Percentiles rank a stretch among this genome's conserved stretches.
phyloP scores from a whole-genome alignment of 2,888 invertebrate species.

The Lepeophtheirus nordmannii region DNA sequence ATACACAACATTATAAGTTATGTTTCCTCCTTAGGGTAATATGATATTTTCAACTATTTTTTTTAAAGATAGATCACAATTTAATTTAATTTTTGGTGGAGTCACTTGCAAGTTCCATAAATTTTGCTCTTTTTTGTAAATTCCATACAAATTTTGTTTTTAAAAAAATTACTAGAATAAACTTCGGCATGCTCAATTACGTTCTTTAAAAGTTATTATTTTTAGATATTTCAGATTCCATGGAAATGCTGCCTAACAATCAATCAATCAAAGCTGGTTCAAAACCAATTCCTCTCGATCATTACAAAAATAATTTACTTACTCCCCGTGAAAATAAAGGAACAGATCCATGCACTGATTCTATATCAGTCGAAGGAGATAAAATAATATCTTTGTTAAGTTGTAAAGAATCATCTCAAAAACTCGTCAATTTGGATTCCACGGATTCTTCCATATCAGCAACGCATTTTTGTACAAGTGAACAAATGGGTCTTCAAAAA shows the following conservation, averaged over 20 bases:
- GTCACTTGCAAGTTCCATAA: too few relatives aligned
- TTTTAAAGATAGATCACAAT: too few relatives aligned
- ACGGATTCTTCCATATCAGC: constrained; percentile 38
- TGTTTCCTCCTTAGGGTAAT: too few relatives aligned
- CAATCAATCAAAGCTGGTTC: constrained; percentile 34
- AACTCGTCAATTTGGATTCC: constrained; percentile 26
- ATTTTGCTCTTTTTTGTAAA: too few relatives aligned
- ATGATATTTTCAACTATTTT: too few relatives aligned
- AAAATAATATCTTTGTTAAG: too few relatives aligned
- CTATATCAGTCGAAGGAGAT: too few relatives aligned
- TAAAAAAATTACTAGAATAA: constrained; percentile 10
- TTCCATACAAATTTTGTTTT: too few relatives aligned
- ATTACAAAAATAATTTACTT: constrained; percentile 82
- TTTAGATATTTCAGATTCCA: constrained; percentile 33
- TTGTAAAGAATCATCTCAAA: constrained; percentile 3
- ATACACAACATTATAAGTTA: too few relatives aligned
- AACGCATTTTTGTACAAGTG: constrained; percentile 43
- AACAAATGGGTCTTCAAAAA: constrained; percentile 34
- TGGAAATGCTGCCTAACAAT: constrained; percentile 34
- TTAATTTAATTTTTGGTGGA: too few relatives aligned
- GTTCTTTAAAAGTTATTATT: too few relatives aligned
- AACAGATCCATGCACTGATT: neutral
- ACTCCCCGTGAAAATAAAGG: constrained; percentile 47
- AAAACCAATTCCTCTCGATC: constrained; percentile 65
- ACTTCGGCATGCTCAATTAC: constrained; percentile 27